Evolutionary conservation across 1,140 invertebrate genomes (phyloP).

Genomic region (Popillia japonica): DNA sequence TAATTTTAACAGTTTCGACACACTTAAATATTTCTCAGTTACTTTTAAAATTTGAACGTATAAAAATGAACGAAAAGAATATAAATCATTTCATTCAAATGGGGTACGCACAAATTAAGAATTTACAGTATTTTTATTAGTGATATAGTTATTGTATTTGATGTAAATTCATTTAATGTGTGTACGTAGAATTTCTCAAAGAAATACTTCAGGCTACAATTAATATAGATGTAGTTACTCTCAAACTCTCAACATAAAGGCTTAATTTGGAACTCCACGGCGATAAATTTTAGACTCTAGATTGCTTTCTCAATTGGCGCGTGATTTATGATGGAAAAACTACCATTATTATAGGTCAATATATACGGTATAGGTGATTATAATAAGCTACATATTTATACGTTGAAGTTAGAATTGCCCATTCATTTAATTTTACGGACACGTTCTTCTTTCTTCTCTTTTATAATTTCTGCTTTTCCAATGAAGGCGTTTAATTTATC

Average conservation of each 20-base stretch:
- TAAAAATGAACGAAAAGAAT: no score
- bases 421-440: no score
- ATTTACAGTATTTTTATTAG: neutral
- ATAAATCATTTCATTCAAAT: no score
- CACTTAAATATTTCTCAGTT: no score
- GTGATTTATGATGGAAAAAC: slow-evolving; percentile 5
- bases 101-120: neutral
- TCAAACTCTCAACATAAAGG: neutral
- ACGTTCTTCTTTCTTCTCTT: no score
- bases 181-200: neutral
- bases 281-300: slow-evolving; percentile 16
- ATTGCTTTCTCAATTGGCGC: slow-evolving; percentile 11
- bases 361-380: neutral
- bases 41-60: no score
- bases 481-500: no score
- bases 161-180: neutral
- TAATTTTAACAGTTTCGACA: no score
- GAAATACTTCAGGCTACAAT: neutral
- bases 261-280: slow-evolving; percentile 15
- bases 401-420: neutral
- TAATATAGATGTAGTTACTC: slow-evolving; percentile 8
- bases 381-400: neutral
- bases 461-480: no score
- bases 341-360: neutral
- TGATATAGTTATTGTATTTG: no score